Conservation (phyloP, 2,113 vertebrate genomes). For the Odobenus rosmarus region DNA sequence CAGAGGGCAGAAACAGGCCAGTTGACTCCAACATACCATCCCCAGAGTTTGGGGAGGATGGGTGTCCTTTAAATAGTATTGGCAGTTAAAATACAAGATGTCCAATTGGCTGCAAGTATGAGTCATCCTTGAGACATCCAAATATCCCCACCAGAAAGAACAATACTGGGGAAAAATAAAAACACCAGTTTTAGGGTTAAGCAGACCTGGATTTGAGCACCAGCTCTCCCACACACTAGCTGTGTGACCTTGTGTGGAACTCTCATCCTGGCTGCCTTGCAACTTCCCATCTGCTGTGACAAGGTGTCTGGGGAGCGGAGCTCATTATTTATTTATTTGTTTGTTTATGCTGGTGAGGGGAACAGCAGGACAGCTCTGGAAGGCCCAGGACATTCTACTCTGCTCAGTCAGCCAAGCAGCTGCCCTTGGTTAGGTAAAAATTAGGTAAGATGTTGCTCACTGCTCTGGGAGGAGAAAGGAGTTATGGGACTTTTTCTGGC, state of each 20-base stretch:
- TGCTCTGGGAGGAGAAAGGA: background rate
- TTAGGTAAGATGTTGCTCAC: background rate
- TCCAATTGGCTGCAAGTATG: background rate
- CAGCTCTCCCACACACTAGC: background rate
- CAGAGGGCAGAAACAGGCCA: background rate
- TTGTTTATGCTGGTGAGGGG: background rate
- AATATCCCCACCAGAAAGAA: background rate
- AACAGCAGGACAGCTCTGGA: background rate
- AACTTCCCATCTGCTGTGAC: background rate
- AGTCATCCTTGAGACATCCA: background rate
- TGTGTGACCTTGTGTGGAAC: background rate
- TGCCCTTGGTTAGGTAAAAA: background rate
- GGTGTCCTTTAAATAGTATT: conserved; percentile 17
- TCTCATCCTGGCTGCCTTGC: background rate
- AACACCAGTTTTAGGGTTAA: background rate
- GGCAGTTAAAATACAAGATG: background rate
- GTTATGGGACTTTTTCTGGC: background rate
- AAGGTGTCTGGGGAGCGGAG: background rate
- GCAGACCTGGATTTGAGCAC: background rate
- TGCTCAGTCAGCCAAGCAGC: background rate
- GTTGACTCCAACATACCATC: background rate
- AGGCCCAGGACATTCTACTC: background rate
- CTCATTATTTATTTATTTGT: background rate
- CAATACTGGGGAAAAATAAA: no score
- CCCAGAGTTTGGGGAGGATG: background rate